Evolutionary conservation across 2,113 vertebrate species (phyloP).

Genomic region (Eurystomus gularis): DNA sequence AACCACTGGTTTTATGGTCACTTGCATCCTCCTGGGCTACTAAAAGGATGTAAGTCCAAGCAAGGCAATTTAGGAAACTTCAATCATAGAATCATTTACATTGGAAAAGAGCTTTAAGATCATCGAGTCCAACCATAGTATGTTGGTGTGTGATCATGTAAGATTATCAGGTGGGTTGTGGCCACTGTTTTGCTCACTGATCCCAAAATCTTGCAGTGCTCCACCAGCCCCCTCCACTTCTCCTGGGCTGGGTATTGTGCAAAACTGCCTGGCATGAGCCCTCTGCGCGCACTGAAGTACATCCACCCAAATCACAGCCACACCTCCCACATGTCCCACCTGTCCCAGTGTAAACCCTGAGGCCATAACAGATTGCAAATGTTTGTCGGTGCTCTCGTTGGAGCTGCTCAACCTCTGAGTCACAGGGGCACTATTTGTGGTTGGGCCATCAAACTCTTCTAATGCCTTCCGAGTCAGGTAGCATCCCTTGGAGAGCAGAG

Average conservation of each 20-base stretch:
- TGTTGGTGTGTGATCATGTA: background rate
- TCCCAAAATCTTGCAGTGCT: background rate
- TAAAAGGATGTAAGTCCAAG: background rate
- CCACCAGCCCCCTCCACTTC: background rate
- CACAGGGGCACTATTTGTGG: background rate
- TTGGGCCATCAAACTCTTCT: background rate
- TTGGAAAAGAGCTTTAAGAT: background rate
- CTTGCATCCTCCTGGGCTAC: background rate
- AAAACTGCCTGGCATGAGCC: background rate
- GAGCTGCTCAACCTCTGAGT: background rate
- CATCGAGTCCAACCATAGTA: background rate
- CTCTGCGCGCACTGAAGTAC: background rate
- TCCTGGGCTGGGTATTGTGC: background rate
- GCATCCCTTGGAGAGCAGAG: background rate
- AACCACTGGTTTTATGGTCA: background rate
- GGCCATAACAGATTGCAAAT: background rate
- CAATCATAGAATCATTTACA: background rate
- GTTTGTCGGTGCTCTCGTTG: fast-evolving
- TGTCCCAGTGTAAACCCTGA: background rate
- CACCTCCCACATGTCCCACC: fast-evolving
- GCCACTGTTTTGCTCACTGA: background rate
- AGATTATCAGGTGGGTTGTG: background rate
- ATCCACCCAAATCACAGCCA: background rate
- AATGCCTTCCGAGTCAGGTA: background rate
- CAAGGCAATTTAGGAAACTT: background rate